Evolutionary conservation across 2,113 vertebrate species (phyloP).

Genomic region (Perca schrenkii): DNA sequence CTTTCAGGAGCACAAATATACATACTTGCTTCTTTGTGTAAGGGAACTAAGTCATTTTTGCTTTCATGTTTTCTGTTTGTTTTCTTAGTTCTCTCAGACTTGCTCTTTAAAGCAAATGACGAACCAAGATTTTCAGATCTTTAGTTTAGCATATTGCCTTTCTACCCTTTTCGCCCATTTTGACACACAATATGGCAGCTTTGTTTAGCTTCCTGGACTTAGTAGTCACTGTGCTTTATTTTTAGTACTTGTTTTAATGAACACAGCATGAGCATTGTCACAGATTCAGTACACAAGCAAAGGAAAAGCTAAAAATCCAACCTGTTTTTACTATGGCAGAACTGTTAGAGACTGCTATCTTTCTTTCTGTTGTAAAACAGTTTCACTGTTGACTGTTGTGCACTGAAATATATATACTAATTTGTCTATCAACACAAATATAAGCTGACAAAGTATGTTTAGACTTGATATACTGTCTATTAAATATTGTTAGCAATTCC

Average conservation of each 20-base stretch:
- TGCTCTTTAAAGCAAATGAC: slow-evolving; percentile 85
- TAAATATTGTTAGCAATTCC: slow-evolving; percentile 90
- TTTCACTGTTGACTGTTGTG: slow-evolving; percentile 87
- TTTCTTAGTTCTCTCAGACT: slow-evolving; percentile 82
- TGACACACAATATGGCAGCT: slow-evolving; percentile 86
- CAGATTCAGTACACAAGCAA: slow-evolving; percentile 75
- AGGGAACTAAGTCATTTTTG: slow-evolving; percentile 82
- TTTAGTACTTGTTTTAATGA: slow-evolving; percentile 84
- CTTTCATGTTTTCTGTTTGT: slow-evolving; percentile 73
- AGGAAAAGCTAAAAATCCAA: slow-evolving; percentile 71
- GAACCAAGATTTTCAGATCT: slow-evolving; percentile 84
- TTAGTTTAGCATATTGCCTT: slow-evolving; percentile 91
- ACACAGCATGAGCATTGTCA: slow-evolving; percentile 85
- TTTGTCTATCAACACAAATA: slow-evolving; percentile 84
- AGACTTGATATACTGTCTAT: slow-evolving; percentile 87
- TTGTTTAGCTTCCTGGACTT: slow-evolving; percentile 85
- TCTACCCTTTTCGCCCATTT: slow-evolving; percentile 71
- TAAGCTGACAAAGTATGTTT: slow-evolving; percentile 85
- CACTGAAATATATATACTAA: slow-evolving; percentile 83
- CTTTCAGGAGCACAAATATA: slow-evolving; percentile 75
- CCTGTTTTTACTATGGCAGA: slow-evolving; percentile 76
- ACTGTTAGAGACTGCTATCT: slow-evolving; percentile 76
- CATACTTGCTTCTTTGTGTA: slow-evolving; percentile 90
- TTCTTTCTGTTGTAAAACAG: slow-evolving; percentile 83
- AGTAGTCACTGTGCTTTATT: slow-evolving; percentile 87